Evolutionary conservation across 2,113 vertebrate genomes (phyloP).

Genomic region (Albula glossodonta): DNA sequence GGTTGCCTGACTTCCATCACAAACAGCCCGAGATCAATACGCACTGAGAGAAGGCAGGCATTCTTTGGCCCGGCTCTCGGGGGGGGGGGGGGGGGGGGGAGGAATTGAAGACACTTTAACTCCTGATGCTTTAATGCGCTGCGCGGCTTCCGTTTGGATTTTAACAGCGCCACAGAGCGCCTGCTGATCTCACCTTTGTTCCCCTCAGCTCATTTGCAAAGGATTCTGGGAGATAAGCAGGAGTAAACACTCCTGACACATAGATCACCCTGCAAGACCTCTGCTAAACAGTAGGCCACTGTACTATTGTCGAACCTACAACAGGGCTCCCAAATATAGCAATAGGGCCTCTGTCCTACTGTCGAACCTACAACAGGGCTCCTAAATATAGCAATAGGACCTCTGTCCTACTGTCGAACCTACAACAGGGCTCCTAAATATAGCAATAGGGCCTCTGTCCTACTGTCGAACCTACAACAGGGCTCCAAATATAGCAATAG

Average conservation of each 20-base stretch:
- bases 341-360: too few relatives aligned
- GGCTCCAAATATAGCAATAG: too few relatives aligned
- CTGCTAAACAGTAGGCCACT: too few relatives aligned
- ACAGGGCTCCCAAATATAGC: too few relatives aligned
- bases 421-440: background rate
- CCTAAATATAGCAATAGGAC: too few relatives aligned
- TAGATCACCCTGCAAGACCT: background rate
- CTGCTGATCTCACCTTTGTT: background rate
- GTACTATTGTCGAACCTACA: background rate
- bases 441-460: too few relatives aligned
- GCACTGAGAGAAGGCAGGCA: slow-evolving; percentile 26
- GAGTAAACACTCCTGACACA: background rate
- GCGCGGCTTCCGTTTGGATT: slow-evolving; percentile 20
- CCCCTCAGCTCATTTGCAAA: too few relatives aligned
- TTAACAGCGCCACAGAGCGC: background rate
- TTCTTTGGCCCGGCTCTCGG: slow-evolving; percentile 45
- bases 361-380: background rate
- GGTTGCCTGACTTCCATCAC: slow-evolving; percentile 67
- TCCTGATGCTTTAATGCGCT: slow-evolving; percentile 46
- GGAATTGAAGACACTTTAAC: slow-evolving; percentile 51
- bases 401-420: background rate
- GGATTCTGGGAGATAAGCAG: background rate
- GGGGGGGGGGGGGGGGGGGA: slow-evolving; percentile 24
- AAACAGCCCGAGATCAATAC: slow-evolving; percentile 66
- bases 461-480: background rate